Evolutionary conservation across 92 coral and sea anemone species (phyloP), one percentile per base, ranked within the genome.

Genomic region (Phenganax marumi): DNA sequence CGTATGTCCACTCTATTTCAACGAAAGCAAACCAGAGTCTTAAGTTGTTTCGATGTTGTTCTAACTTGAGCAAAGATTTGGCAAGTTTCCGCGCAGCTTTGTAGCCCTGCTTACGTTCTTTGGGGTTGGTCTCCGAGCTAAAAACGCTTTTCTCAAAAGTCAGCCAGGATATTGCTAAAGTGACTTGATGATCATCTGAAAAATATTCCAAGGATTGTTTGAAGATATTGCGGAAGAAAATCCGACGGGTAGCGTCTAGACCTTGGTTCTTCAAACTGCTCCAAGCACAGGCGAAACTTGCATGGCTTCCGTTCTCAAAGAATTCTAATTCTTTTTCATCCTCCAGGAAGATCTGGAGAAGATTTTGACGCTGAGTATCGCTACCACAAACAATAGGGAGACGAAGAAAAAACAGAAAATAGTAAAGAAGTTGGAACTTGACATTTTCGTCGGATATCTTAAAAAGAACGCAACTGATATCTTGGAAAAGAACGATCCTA

Each of bases 401-500:
- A 47, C 97, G 97, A 79, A 96, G 86, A 69, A 89, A 70, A 46
- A 77, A 73, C 57, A 96, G 89, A 66, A 96, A 92, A 61, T 87
- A 77, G 46, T 88, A 77, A 57, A 96, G 83, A 52, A 96, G 92
- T 71, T 77, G 88, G 65, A 96, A 81, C 51, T 82, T 92, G 85
- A 86, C 90, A 23, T 8, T 75, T 21, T 84, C 84, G 8, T 90
- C 72, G 65, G 66, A 17, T 70, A 96, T 82, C 47, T 70, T 92
- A 75, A 96, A 90, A 81, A 96, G 86, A 57, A 81, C 75, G 47
- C 88, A 85, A 25, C 90, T 92, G 75, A 92, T 65, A 77, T 96
- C 99, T 23, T 96, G 97, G 76, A 96, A 96, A 70, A 96, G 80
- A 10, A 96, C 93, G 70, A 96, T 89, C 80, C 97, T 92, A 65